These are phyloP conservation scores for Nylanderia fulva DNA, from an alignment of 1,140 invertebrate genomes.

Conservation along the genomic window DNA sequence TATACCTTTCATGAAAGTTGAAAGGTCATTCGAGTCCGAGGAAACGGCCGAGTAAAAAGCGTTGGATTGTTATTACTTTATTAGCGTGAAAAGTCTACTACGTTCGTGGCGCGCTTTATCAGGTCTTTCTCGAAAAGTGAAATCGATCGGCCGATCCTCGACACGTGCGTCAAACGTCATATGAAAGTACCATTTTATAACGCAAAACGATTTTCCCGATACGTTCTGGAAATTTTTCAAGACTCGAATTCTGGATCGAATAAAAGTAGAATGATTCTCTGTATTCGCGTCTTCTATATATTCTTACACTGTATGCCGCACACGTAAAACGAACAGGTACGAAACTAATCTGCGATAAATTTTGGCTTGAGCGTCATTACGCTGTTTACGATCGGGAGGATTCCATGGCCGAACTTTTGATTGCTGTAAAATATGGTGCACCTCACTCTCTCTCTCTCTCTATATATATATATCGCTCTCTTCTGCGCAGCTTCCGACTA, in stretches of 20 bases:
- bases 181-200: not conserved
- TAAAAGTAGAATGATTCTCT: not conserved
- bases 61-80: not conserved
- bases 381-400: constrained; percentile 67
- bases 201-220: constrained; percentile 2
- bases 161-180: not conserved
- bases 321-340: constrained; percentile 57
- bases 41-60: constrained; percentile 19
- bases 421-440: constrained; percentile 62
- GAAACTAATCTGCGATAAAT: constrained; percentile 71
- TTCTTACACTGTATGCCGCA: not conserved
- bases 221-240: not conserved
- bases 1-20: constrained; percentile 11
- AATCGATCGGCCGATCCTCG: not conserved
- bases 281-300: not conserved
- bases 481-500: not conserved
- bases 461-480: no score
- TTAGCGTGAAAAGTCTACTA: constrained; percentile 3
- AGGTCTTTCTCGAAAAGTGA: not conserved
- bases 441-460: not conserved
- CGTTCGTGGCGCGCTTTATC: not conserved
- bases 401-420: constrained; percentile 64
- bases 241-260: not conserved
- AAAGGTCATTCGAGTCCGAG: constrained; percentile 5
- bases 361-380: constrained; percentile 50